Evolutionary conservation across 2,797 vertebrate genomes (phyloP).

Genomic region (Spinus olivaceus): DNA sequence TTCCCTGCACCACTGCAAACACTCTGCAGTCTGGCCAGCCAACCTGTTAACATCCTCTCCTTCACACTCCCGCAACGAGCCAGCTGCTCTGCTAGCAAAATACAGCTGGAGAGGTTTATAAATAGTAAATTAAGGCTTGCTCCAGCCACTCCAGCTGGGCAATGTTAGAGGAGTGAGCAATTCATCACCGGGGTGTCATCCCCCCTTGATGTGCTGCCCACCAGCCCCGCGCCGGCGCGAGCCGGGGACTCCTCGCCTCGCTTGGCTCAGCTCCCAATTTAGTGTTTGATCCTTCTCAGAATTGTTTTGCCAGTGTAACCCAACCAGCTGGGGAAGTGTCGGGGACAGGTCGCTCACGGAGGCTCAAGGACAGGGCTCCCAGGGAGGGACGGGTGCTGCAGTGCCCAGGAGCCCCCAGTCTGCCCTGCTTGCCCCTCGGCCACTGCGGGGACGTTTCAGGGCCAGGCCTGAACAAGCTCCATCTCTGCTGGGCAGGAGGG

Average conservation of each 20-base stretch:
- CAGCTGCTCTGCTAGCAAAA: constrained; percentile 68
- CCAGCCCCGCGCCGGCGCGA: neutral
- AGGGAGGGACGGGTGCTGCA: rapidly evolving
- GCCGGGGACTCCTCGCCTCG: neutral
- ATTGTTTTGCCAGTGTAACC: neutral
- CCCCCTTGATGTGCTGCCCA: constrained; percentile 22
- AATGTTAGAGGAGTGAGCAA: neutral
- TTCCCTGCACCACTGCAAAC: neutral
- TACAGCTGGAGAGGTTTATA: constrained; percentile 69
- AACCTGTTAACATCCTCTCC: constrained; percentile 71
- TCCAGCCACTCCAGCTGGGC: constrained; percentile 63
- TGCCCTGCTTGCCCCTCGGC: neutral
- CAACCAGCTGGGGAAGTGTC: neutral
- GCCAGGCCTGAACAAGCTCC: neutral
- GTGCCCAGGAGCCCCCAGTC: neutral
- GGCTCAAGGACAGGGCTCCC: neutral
- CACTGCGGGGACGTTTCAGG: rapidly evolving
- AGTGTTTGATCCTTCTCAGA: neutral
- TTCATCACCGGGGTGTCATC: constrained; percentile 50
- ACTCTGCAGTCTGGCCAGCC: neutral
- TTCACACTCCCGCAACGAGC: constrained; percentile 64
- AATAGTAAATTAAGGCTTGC: constrained; percentile 70
- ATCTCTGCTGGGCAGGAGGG: neutral
- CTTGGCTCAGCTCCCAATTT: neutral
- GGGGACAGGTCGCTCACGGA: neutral